Conservation (phyloP, 2,113 vertebrate genomes). For the Xiphorhynchus elegans region DNA sequence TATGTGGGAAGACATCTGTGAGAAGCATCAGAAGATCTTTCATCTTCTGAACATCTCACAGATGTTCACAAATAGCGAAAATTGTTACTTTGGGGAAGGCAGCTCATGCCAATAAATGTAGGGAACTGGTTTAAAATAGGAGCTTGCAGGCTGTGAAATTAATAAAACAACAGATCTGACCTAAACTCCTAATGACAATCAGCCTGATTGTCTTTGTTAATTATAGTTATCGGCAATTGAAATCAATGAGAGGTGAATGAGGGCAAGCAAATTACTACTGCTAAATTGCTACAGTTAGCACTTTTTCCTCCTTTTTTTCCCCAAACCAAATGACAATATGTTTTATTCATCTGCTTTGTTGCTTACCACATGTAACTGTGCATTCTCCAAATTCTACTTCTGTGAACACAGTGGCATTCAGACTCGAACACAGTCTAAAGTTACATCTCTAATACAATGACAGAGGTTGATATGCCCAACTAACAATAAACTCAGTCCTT, state of each 20-base stretch:
- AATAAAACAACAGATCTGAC: slow-evolving; percentile 68
- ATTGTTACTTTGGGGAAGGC: slow-evolving; percentile 73
- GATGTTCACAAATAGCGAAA: slow-evolving; percentile 72
- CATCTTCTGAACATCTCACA: slow-evolving; percentile 77
- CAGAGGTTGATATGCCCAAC: neutral
- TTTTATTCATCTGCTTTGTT: slow-evolving; percentile 44
- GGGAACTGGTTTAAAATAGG: slow-evolving; percentile 64
- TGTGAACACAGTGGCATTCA: slow-evolving; percentile 8
- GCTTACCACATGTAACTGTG: slow-evolving; percentile 74
- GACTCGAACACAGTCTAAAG: slow-evolving; percentile 55
- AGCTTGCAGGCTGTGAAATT: slow-evolving; percentile 62
- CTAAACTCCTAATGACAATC: slow-evolving; percentile 70
- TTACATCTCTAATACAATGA: neutral
- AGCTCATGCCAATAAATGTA: slow-evolving; percentile 56
- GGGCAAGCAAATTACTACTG: slow-evolving; percentile 56
- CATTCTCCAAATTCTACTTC: slow-evolving; percentile 68
- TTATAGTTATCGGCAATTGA: slow-evolving; percentile 67
- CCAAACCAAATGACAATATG: slow-evolving; percentile 4
- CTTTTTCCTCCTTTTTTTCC: neutral
- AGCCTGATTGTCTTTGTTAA: slow-evolving; percentile 63
- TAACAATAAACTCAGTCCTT: neutral
- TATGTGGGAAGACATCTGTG: slow-evolving; percentile 76
- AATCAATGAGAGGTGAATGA: slow-evolving; percentile 60
- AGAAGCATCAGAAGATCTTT: slow-evolving; percentile 73
- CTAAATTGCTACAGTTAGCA: slow-evolving; percentile 52